These are phyloP conservation scores for Coecobrya sp. DNA, from an alignment of 2,888 invertebrate species.

Conservation along the genomic window DNA sequence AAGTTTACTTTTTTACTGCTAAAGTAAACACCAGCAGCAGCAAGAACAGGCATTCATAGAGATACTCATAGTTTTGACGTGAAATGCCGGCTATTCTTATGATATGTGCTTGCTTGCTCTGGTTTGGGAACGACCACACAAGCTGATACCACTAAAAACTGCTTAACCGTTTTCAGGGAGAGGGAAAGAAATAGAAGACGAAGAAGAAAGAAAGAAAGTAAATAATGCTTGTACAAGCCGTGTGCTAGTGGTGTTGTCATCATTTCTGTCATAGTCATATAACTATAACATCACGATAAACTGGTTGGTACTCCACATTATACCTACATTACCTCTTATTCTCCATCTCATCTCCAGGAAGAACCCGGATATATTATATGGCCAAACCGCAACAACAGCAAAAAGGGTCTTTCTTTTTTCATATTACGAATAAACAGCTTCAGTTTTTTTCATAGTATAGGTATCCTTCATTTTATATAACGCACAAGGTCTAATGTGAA, in stretches of 20 bases:
- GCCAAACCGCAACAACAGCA: constrained; percentile 21
- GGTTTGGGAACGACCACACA: constrained; percentile 71
- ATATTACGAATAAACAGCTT: background rate
- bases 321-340: background rate
- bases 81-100: constrained; percentile 64
- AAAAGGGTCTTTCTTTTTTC: background rate
- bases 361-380: background rate
- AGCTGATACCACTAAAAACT: constrained; percentile 75
- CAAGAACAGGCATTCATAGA: background rate
- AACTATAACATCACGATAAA: too few relatives aligned
- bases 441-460: background rate
- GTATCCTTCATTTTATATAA: background rate
- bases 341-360: background rate
- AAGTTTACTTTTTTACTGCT: constrained; percentile 75
- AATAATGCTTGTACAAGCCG: constrained; percentile 53
- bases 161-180: constrained; percentile 41
- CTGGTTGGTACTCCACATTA: too few relatives aligned
- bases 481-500: background rate
- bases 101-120: constrained; percentile 24
- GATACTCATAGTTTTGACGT: constrained; percentile 33
- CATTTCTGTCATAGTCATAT: constrained; percentile 62
- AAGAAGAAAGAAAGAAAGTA: constrained; percentile 50
- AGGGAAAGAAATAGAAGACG: background rate
- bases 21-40: constrained; percentile 19
- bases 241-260: constrained; percentile 52